Base-by-base conservation (phyloP, 2,888 invertebrate species). In the Lacanobia wlatinum region DNA sequence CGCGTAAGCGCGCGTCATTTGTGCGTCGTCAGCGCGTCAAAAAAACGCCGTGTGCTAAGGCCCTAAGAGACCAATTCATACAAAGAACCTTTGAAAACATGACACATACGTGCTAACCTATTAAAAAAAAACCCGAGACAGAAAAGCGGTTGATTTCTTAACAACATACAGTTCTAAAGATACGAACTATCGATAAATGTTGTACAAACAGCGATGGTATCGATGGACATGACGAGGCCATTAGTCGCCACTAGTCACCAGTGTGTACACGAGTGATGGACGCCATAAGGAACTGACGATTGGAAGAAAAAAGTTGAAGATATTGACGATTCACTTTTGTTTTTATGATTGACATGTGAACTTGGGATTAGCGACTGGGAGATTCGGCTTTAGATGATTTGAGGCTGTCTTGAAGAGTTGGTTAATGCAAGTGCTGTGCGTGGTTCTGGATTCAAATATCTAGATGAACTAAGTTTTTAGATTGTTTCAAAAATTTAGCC, bases 161-260 rank as follows among this genome's bases (percentile, higher is more conserved):
- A 73, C 68, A 62, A 56, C 34, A 61, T 53, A 61, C 69, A 64
- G 62, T 69, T 69, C n/a, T 59, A 70, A 62, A 78, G 83, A 83
- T 83, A 68, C 73, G 62, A 59, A 70, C 34, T 71, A 62, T 76
- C 59, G 87, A 82, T 87, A 87, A 80, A 77, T 75, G 48, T 56
- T 80, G 58, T 82, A 84, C 88, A 87, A 87, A 87, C 80, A 87
- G n/a, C 52, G 87, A 87, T 86, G 14, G 21, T 82, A 85, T 85
- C 85, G 58, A n/a, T 9, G 50, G 80, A 77, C 81, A 82, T 77
- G 85, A 81, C 77, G 76, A 28, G 65, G 50, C 76, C 78, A 83
- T 83, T 81, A 84, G 72, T 76, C 77, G 50, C 75, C 76, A 83
- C 81, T 78, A 84, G 72, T 74, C 80, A 76, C 70, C 48, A 77